phyloP scores from a whole-genome alignment of 2,888 invertebrate genomes.

The Taphrorychus bicolor region DNA sequence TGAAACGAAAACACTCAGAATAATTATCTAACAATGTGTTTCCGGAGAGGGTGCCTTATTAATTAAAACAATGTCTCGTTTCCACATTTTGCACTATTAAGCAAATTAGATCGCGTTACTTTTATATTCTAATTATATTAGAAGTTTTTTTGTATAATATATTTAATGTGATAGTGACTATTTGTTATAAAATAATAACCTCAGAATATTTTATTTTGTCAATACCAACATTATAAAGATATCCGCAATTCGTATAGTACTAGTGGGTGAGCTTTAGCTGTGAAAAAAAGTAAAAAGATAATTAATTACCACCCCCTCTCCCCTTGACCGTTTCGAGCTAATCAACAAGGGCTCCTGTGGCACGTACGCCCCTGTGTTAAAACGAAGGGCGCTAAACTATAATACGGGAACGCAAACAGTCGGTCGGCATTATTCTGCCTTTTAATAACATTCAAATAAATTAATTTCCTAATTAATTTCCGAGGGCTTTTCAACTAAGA shows the following conservation, averaged over 20 bases:
- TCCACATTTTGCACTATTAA: background rate
- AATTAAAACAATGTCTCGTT: slow-evolving; percentile 11
- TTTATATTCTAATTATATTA: background rate
- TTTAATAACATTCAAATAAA: slow-evolving; percentile 48
- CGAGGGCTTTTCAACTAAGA: slow-evolving; percentile 38
- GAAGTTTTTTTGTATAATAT: background rate
- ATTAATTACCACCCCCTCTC: too few relatives aligned
- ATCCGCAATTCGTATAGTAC: too few relatives aligned
- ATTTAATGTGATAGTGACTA: too few relatives aligned
- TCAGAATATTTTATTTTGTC: too few relatives aligned
- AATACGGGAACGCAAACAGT: slow-evolving; percentile 40
- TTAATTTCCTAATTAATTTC: slow-evolving; percentile 49
- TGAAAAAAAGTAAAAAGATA: too few relatives aligned
- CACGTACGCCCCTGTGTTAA: slow-evolving; percentile 10
- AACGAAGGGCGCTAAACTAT: slow-evolving; percentile 28
- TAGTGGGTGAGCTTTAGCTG: too few relatives aligned
- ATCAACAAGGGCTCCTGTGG: too few relatives aligned
- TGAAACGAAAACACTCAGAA: slow-evolving; percentile 50
- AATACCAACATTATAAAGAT: too few relatives aligned
- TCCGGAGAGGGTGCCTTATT: slow-evolving; percentile 21
- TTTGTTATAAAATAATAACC: too few relatives aligned
- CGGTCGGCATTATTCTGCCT: slow-evolving; percentile 44
- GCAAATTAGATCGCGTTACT: background rate
- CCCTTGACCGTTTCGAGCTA: too few relatives aligned
- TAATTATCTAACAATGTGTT: slow-evolving; percentile 51